Conservation (phyloP, 2,797 vertebrate species). For the Balearica regulorum region DNA sequence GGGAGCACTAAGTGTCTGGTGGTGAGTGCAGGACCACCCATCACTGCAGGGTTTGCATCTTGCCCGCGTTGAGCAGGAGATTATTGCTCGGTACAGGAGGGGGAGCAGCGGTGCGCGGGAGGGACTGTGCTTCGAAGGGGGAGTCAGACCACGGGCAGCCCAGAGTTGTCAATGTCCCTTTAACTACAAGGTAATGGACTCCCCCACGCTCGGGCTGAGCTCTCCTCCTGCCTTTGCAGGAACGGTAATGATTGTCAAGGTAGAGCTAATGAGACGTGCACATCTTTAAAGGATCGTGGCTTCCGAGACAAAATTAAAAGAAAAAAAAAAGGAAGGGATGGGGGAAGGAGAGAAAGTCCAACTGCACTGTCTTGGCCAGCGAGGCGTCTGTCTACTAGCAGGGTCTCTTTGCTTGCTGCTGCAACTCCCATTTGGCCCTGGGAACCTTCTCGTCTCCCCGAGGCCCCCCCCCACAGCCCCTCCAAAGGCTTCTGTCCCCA, state of each 20-base stretch:
- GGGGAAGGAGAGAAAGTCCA: conserved; percentile 18
- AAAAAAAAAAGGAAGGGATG: not conserved
- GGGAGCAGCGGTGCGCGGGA: not conserved
- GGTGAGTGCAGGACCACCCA: not conserved
- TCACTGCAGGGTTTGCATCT: not conserved
- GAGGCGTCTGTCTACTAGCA: not conserved
- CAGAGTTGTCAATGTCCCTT: conserved; percentile 21
- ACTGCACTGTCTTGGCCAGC: not conserved
- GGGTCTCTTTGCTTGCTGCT: not conserved
- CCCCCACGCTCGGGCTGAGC: not conserved
- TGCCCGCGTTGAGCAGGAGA: not conserved
- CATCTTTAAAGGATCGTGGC: conserved; percentile 58
- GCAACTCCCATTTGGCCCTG: not conserved
- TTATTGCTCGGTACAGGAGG: not conserved
- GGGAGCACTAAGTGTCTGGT: not conserved
- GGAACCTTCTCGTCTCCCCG: not conserved
- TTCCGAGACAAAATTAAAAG: conserved; percentile 48
- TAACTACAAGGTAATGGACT: conserved; percentile 55
- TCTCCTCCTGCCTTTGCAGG: conserved; percentile 41
- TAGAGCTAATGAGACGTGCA: conserved; percentile 67
- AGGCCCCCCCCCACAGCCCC: not conserved
- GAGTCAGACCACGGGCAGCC: not conserved
- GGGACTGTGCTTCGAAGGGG: not conserved
- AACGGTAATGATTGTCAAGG: conserved; percentile 56
- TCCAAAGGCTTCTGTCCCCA: fast-evolving